Conservation (phyloP, 2,888 invertebrate species). For the Microctonus hyperodae region DNA sequence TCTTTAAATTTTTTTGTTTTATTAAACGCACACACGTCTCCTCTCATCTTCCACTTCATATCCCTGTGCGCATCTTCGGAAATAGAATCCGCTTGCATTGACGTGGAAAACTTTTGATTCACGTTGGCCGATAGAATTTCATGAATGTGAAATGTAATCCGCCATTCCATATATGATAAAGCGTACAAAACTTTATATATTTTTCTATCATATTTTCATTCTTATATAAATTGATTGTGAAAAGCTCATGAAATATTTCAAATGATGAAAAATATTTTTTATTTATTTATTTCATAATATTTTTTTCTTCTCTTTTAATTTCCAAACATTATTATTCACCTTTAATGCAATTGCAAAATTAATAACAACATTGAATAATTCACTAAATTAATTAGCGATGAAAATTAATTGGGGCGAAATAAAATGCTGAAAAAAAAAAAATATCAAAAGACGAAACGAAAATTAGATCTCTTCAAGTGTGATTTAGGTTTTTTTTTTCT, state of each 20-base stretch:
- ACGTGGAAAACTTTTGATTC: slow-evolving; percentile 52
- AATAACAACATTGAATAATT: background rate
- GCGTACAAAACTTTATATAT: slow-evolving; percentile 46
- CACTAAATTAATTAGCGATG: background rate
- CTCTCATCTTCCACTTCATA: background rate
- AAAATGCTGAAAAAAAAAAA: background rate
- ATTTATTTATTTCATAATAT: background rate
- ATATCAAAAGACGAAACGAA: background rate
- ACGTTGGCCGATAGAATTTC: slow-evolving; percentile 52
- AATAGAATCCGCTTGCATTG: slow-evolving; percentile 9
- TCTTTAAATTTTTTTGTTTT: background rate
- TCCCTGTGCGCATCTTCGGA: background rate
- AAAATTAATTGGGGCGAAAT: background rate
- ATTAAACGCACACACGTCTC: slow-evolving; percentile 21
- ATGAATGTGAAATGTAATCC: slow-evolving; percentile 59
- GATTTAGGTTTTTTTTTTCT: too few species aligned
- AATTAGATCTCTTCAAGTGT: background rate
- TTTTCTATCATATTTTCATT: slow-evolving; percentile 45
- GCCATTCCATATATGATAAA: slow-evolving; percentile 11
- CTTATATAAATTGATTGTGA: background rate
- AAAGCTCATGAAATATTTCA: background rate
- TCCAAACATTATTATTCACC: too few species aligned
- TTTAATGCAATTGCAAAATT: background rate
- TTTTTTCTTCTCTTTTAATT: background rate
- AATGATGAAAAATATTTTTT: background rate